These are phyloP conservation scores for Vanessa atalanta DNA, from an alignment of 1,140 invertebrate species.

Conservation along the genomic window DNA sequence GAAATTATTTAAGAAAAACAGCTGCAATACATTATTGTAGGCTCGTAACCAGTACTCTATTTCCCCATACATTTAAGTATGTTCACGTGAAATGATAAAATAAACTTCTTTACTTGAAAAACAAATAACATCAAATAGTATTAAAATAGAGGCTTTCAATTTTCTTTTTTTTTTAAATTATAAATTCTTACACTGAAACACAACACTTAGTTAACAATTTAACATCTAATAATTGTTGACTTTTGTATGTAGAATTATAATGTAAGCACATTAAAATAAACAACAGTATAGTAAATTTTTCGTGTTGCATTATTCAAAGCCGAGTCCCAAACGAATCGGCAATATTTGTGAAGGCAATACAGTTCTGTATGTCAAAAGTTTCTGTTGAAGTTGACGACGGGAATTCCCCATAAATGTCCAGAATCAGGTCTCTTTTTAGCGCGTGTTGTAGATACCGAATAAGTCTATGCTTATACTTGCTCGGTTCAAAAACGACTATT, in stretches of 20 bases:
- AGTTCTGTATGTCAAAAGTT: too few relatives aligned
- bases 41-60: too few relatives aligned
- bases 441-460: too few relatives aligned
- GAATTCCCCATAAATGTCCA: too few relatives aligned
- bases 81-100: not conserved
- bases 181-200: conserved; percentile 12
- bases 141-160: not conserved
- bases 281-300: not conserved
- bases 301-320: conserved; percentile 2
- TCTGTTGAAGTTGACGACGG: too few relatives aligned
- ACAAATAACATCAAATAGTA: not conserved
- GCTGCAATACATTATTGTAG: too few relatives aligned
- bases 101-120: not conserved
- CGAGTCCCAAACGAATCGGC: not conserved
- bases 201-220: conserved; percentile 15
- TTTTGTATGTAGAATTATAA: not conserved
- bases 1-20: too few relatives aligned
- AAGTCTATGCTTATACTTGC: too few relatives aligned
- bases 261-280: not conserved
- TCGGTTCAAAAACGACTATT: too few relatives aligned
- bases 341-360: too few relatives aligned
- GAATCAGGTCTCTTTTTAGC: too few relatives aligned
- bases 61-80: too few relatives aligned
- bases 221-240: conserved; percentile 6
- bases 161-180: not conserved